These are phyloP conservation scores for Falcaria lacertinaria DNA, from an alignment of 2,888 invertebrate genomes.

Conservation along the genomic window DNA sequence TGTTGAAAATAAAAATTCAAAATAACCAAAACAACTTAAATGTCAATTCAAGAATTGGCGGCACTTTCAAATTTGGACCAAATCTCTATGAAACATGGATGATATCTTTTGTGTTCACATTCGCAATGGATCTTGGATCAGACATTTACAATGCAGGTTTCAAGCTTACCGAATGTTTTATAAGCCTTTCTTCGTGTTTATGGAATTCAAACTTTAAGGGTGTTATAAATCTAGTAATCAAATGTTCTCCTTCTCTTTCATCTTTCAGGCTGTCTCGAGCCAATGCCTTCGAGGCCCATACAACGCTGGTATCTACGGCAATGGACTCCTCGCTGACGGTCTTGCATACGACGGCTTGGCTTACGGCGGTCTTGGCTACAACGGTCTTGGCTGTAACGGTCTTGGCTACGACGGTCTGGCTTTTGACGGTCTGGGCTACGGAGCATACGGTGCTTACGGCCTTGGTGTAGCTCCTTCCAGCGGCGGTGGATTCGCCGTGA, in stretches of 20 bases:
- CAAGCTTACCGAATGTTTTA: no score
- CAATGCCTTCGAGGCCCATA: conserved; percentile 13
- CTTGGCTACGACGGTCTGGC: background rate
- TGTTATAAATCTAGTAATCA: background rate
- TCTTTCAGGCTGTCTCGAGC: conserved; percentile 10
- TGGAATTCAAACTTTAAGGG: no score
- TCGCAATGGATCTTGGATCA: no score
- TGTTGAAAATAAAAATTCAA: no score
- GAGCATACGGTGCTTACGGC: conserved; percentile 2
- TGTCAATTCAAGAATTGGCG: no score
- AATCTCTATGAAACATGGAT: no score
- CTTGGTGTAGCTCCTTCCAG: conserved; percentile 17
- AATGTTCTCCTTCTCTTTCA: background rate
- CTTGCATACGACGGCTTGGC: conserved; percentile 8
- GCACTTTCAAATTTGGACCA: no score
- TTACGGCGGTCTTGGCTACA: conserved; percentile 2
- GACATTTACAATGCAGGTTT: no score
- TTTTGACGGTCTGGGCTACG: background rate
- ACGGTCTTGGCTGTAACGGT: background rate
- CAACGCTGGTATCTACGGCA: background rate
- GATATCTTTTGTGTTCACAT: no score
- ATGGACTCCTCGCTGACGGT: conserved; percentile 4
- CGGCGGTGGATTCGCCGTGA: conserved; percentile 25
- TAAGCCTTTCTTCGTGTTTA: no score
- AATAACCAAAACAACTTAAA: no score